These are phyloP conservation scores for Flexamia atlantica DNA, from an alignment of 2,888 invertebrate species.

Conservation along the genomic window DNA sequence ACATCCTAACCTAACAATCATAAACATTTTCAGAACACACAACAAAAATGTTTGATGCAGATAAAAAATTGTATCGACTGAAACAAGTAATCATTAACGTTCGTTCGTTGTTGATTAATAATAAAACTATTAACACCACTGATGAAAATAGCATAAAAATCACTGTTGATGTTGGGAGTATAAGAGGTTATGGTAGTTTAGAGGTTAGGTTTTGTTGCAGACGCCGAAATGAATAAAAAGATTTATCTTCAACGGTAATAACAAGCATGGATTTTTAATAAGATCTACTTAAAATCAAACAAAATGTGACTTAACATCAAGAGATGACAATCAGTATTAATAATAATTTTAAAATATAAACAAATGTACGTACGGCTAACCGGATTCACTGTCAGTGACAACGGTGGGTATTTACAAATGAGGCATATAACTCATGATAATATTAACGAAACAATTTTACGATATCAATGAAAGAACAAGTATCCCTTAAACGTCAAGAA, in stretches of 20 bases:
- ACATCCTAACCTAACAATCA: no score
- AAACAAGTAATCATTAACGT: no score
- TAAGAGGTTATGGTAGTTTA: slow-evolving; percentile 27
- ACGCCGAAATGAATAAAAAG: neutral
- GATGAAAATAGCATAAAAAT: no score
- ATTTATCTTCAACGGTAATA: neutral
- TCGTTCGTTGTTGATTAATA: no score
- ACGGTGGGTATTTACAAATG: slow-evolving; percentile 52
- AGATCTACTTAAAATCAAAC: neutral
- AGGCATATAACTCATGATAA: slow-evolving; percentile 64
- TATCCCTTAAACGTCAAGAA: slow-evolving; percentile 61
- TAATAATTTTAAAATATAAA: slow-evolving; percentile 42
- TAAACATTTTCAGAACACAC: no score
- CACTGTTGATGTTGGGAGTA: neutral
- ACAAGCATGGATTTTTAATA: neutral
- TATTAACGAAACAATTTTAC: slow-evolving; percentile 58
- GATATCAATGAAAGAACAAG: slow-evolving; percentile 58
- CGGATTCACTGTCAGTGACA: slow-evolving; percentile 27
- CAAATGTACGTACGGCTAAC: slow-evolving; percentile 37
- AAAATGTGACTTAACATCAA: neutral
- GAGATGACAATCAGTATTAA: neutral
- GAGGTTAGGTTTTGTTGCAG: slow-evolving; percentile 41
- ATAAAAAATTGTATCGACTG: no score
- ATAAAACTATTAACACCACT: no score
- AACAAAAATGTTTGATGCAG: no score